Evolutionary conservation across 2,113 vertebrate genomes (phyloP), one percentile per base, ranked within the genome.

Genomic region (Murina feae): DNA sequence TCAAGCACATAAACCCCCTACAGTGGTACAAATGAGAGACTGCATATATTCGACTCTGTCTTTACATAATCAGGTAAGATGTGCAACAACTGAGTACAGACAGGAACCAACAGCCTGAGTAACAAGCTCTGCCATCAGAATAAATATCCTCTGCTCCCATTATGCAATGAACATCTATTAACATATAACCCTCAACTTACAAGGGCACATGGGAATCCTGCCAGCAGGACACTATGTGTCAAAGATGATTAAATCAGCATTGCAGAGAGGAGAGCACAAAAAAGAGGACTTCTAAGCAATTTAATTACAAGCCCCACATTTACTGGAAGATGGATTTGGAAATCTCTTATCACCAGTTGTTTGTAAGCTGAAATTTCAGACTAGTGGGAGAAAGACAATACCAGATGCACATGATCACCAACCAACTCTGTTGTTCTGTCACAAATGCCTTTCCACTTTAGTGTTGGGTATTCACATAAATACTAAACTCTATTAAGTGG

Each of bases 321-420:
- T 97, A 94, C 90, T 84, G 95, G 96, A 97, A 97, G 82, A 87
- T 60, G 71, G 83, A 93, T 32, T 81, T 87, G 92, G 44, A 95
- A 96, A 86, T 88, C 69, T 95, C 93, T 92, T 95, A 90, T 94
- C 87, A 49, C 30, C 65, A 93, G 42, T 74, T 94, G 84, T 89
- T 95, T 90, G 13, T 75, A 92, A 97, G 93, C 96, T 93, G 65
- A 96, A 96, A 96, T 96, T 97, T 96, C 82, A 96, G 74, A 82
- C 51, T 66, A 74, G 69, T n/a, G 78, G 10, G 39, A 82, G 76
- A 86, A 96, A 95, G 74, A 92, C 53, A 94, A 90, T 74, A 71
- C 14, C 66, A 91, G 80, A 58, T 51, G 4, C 9, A 76, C 44
- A 89, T 80, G 63, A 78, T 85, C 85, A 81, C 17, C 5, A 90